Evolutionary conservation across 2,888 invertebrate genomes (phyloP), one percentile per base, ranked within the genome.

Genomic region (Dryobota labecula): DNA sequence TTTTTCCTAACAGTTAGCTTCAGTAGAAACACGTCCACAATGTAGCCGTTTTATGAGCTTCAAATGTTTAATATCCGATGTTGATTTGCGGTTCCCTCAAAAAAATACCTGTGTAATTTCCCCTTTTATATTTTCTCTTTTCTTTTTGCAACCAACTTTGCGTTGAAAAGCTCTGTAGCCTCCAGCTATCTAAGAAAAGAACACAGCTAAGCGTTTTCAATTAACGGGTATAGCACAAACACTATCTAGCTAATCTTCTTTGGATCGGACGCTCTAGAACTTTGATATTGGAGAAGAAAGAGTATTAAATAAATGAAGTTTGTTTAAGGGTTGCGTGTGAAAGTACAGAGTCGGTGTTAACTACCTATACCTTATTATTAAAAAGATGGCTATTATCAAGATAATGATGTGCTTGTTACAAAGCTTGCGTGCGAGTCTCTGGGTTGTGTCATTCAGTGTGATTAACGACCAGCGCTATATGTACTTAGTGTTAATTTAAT

Each of bases 51-150:
- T 65, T 54, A 70, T 62, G 49, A 68, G 57, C 65, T 33, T 33
- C 30, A 58, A 76, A 82, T 69, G 65, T 65, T 82, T 79, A 70
- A 82, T 80, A 73, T 80, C 73, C 80, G 73, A 69, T 79, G 62
- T 67, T 76, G 66, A 71, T 82, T 82, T 68, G 79, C 30, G 60
- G 49, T 58, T 45, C 33, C 24, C 53, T 64, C 38, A 20, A 49
- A 68, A 78, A 67, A 70, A 66, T 61, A 73, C 18, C 33, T 47
- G 15, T 36, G 65, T 63, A 70, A 82, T 71, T 79, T 82, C 53
- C 60, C 30, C 9, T 66, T 69, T 65, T 70, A 72, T 49, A 67
- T 76, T 76, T 61, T 60, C 6, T 49, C 4, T 58, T 56, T 73
- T 65, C 24, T 68, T 67, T 74, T 70, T 60, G 45, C 61, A 51